Evolutionary conservation across 2,113 vertebrate genomes (phyloP), one percentile per base, ranked within the genome.

Genomic region (Coryphaenoides rupestris): DNA sequence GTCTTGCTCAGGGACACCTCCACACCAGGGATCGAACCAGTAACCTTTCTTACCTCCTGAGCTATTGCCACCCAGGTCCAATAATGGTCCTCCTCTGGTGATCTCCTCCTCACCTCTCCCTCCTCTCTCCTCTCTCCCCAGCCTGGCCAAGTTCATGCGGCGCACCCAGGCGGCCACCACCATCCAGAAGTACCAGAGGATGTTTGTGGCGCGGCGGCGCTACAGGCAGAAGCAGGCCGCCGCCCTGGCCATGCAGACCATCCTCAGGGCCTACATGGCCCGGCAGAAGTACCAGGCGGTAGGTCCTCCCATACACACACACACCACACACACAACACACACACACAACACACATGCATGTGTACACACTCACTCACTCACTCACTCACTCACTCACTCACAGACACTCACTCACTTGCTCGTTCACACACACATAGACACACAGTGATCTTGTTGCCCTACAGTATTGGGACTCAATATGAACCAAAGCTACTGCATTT

Each of bases 161-260:
- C 93, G 93, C 78, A 96, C 96, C 24, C 87, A 84, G 62, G 95
- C 96, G 5, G 95, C 95, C 67, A 89, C 83, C 80, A 60, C 86
- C 70, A 94, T 99, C 72, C 95, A 99, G 89, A 99, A 99, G 84
- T 93, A 89, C 80, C 95, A 93, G 90, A 92, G 94, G 69, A 98
- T 96, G 96, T 94, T 80, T 0, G 84, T 92, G 74, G 87, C 89
- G 72, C 91, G 40, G 70, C 92, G 81, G 68, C 86, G 78, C 24
- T 99, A 96, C 90, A 89, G 55, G 12, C 69, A 86, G 76, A 94
- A 82, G 79, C 92, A 89, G 73, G 87, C 90, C 1, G 91, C 94
- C 0, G 92, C 95, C 0, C 61, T 98, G 28, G 86, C 83, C 69
- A 93, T 99, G 70, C 97, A 99, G 91, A 93, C 95, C 0, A 90